Evolutionary conservation across 1,140 invertebrate species (phyloP), one percentile per base, ranked within the genome.

Genomic region (Cyclargus thomasi): DNA sequence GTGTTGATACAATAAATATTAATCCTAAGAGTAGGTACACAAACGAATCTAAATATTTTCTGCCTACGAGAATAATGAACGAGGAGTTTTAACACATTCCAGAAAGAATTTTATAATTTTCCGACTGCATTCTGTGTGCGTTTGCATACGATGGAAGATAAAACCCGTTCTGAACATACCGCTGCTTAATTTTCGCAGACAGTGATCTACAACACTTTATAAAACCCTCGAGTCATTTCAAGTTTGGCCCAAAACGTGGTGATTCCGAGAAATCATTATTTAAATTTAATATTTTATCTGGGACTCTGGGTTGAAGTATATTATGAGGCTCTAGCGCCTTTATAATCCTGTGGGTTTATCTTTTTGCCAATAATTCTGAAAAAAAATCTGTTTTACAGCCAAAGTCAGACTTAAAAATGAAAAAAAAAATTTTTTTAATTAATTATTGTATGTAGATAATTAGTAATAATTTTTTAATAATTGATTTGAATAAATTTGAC

Each of bases 81-180:
- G 7, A 0, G 7, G 0, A 59, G 8, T 0, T 59, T 22, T 59
- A 20, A 22, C 1, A 21, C 55, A 59, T 59, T 59, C 18, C 18
- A 18, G 55, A 59, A 20, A 59, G 55, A 20, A 20, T 59, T 59
- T 59, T 59, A 21, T 59, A 59, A 18, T 59, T 59, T 59, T 10
- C 20, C 55, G 18, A 20, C 18, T 21, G 20, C 77, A 82, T 82
- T 83, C 73, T 66, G 72, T 67, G 73, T 74, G 67, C 69, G 74
- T 77, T 74, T 72, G 68, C 64, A 67, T n/a, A 62, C 59, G 68
- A 71, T 68, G 62, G 53, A 63, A 71, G 69, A 69, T 64, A 67
- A 74, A 84, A 87, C 83, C 67, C 62, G 83, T 83, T 83, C 18
- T 53, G 53, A 63, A 53, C 77, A 81, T 85, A 86, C 84, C 74